Base-by-base conservation (phyloP, 2,797 vertebrate genomes). In the Scomberomorus guttatus region DNA sequence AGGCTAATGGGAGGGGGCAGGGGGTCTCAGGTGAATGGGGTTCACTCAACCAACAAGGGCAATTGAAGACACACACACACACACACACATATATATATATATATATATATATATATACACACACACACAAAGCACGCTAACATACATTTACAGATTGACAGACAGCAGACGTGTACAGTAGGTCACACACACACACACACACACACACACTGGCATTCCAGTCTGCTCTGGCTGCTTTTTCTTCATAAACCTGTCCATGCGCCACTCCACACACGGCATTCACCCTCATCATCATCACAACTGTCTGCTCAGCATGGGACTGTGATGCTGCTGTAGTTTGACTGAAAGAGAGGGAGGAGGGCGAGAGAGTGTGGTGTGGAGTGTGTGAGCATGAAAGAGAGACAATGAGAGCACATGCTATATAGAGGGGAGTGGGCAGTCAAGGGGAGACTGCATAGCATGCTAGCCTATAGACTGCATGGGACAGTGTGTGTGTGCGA, bases 21-120 rank as follows among this genome's bases (percentile, higher is more conserved):
- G 68, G 81, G 83, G 63, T 85, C 87, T 91, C 94, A 95, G 96
- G 94, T 94, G 91, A 95, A 95, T 86, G 75, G 60, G 84, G 82
- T 83, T 87, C 83, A 89, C 60, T 92, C 77, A 87, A 89, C 84
- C 84, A 86, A 88, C 86, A 85, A 91, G 84, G 89, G 80, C 83
- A 87, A 83, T 68, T 77, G 55, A 84, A 85, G 54, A 71, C 24
- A 58, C 58, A 63, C 59, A 84, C 13, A 65, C 0, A 63, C 3
- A 69, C 44, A 27, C 37, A 70, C 42, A 37, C 12, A 54, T 27
- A 60, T 8, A 34, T 29, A 29, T 29, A 29, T 39, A 39, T 11
- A 8, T 39, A 42, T 42, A 11, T 44, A 15, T 4, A 44, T 12
- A 69, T 50, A 58, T 34, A 71, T 25, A 66, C 24, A 74, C 56